Conservation (phyloP, 2,888 invertebrate species). For the Hipparchia semele region DNA sequence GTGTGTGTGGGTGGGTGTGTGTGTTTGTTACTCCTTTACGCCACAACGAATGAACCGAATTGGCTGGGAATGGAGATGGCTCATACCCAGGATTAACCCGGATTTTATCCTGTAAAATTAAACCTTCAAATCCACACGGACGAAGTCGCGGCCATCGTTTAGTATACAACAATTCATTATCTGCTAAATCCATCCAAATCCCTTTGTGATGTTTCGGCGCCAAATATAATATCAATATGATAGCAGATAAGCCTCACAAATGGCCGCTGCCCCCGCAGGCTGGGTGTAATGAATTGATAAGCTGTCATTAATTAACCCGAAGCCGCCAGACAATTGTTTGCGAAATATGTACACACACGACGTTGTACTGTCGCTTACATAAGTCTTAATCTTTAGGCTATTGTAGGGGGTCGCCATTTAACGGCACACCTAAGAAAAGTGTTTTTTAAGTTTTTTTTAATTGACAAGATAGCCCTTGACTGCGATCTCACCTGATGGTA, state of each 20-base stretch:
- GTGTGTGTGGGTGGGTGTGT: no score
- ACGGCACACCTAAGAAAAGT: no score
- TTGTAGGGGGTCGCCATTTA: neutral
- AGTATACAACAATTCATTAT: neutral
- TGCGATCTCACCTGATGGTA: no score
- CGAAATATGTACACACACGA: conserved; percentile 34
- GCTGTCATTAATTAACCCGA: conserved; percentile 32
- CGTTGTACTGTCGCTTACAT: conserved; percentile 19
- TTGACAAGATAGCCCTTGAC: no score
- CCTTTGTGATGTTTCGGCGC: neutral
- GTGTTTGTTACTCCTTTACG: no score
- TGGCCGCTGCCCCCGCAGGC: neutral
- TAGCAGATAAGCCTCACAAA: conserved; percentile 13
- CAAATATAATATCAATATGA: conserved; percentile 9
- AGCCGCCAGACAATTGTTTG: conserved; percentile 30
- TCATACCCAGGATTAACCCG: no score
- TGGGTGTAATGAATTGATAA: conserved; percentile 37
- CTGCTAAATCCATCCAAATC: neutral
- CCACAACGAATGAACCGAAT: no score
- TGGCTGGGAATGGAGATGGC: no score
- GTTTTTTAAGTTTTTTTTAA: no score
- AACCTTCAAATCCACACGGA: no score
- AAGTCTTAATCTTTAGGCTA: neutral
- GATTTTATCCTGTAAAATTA: no score
- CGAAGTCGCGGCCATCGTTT: no score